Evolutionary conservation across 1,140 invertebrate genomes (phyloP).

Genomic region (Charaxes varanes): DNA sequence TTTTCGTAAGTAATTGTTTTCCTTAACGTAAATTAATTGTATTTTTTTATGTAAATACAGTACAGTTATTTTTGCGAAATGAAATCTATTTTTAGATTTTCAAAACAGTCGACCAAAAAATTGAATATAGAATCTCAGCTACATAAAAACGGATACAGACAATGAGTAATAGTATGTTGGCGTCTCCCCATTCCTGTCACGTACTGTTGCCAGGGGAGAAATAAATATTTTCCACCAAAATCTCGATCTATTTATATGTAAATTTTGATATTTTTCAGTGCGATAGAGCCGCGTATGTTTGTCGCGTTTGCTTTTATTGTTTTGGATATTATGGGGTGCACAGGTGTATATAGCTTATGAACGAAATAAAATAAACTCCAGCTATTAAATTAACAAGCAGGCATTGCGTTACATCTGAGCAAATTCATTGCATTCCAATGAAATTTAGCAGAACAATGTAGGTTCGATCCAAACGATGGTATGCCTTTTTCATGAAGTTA

Average conservation of each 20-base stretch:
- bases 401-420: too few species aligned
- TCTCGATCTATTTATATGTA: conserved; percentile 57
- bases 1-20: too few species aligned
- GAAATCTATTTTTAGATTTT: too few species aligned
- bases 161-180: conserved; percentile 34
- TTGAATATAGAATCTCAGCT: conserved; percentile 1
- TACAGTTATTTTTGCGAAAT: too few species aligned
- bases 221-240: conserved; percentile 56
- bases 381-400: background rate
- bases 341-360: conserved; percentile 8
- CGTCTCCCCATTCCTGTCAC: conserved; percentile 32
- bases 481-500: too few species aligned
- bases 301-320: conserved; percentile 42
- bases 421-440: too few species aligned
- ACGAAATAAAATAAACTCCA: conserved; percentile 2
- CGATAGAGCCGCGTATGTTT: conserved; percentile 33
- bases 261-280: conserved; percentile 59
- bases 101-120: too few species aligned
- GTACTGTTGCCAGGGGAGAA: conserved; percentile 57
- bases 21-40: too few species aligned
- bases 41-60: too few species aligned
- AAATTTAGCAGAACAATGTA: too few species aligned
- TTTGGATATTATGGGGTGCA: conserved; percentile 24
- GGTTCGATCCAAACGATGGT: too few species aligned
- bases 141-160: conserved; percentile 21